Conservation (phyloP, 2,888 invertebrate genomes). For the Theodoxus fluviatilis region DNA sequence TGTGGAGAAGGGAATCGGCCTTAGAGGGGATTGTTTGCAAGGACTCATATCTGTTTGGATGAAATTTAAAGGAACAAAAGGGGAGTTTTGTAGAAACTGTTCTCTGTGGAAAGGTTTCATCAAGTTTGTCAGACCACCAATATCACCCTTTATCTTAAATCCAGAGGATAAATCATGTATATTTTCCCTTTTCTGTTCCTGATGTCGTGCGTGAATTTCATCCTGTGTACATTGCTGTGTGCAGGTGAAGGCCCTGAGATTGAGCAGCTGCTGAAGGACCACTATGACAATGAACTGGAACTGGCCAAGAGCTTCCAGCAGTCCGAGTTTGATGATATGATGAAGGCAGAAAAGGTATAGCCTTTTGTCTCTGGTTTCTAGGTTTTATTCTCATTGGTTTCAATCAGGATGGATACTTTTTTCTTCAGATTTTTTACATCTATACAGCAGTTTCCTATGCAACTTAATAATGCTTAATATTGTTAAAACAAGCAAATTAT, state of each 20-base stretch:
- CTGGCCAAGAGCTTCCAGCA: slow-evolving; percentile 53
- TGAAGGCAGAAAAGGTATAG: slow-evolving; percentile 52
- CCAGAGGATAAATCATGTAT: neutral
- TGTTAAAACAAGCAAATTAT: too few species aligned
- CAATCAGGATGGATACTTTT: neutral
- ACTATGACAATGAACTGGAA: slow-evolving; percentile 53
- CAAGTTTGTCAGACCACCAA: too few species aligned
- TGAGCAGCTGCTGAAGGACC: slow-evolving; percentile 48
- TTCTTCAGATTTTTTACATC: too few species aligned
- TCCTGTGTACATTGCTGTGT: slow-evolving; percentile 15
- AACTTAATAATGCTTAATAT: too few species aligned
- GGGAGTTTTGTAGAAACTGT: neutral
- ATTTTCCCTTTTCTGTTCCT: slow-evolving; percentile 22
- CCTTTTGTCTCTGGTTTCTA: neutral
- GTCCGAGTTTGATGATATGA: slow-evolving; percentile 55
- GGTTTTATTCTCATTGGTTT: neutral
- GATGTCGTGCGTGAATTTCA: slow-evolving; percentile 31
- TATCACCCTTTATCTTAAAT: neutral
- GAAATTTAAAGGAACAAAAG: too few species aligned
- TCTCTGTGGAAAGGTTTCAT: too few species aligned
- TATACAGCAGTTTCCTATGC: too few species aligned
- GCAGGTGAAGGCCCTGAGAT: slow-evolving; percentile 44
- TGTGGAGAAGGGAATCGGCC: too few species aligned
- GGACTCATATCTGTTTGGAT: too few species aligned
- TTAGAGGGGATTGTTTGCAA: too few species aligned